Evolutionary conservation across 2,113 vertebrate species (phyloP), one percentile per base, ranked within the genome.

Genomic region (Suricata suricatta): DNA sequence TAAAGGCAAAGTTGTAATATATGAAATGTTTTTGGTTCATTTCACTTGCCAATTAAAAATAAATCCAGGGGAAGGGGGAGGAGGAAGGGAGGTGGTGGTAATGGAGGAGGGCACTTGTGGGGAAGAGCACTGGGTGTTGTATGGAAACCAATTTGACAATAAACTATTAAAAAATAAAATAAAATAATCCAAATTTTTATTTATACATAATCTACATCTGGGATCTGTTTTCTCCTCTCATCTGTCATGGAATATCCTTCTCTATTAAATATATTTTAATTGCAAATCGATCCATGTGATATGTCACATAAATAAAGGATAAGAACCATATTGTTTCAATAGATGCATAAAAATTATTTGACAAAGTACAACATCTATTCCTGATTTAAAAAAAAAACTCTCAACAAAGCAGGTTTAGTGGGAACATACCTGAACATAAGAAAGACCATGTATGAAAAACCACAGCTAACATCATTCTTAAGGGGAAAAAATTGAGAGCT

Each of bases 1-100:
- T 93, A 68, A 88, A 92, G 50, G 16, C 74, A 77, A 31, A 93
- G 21, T 83, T 84, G 44, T 12, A 76, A 63, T 85, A 68, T 5
- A 16, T 68, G 23, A 66, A 72, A 35, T 92, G 64, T 94, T 87
- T 85, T 90, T 74, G 60, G 57, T 89, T 86, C 52, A 77, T 94
- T 60, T 14, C 50, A 85, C 63, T 88, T 83, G 63, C 35, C 60
- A 92, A 12, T 90, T 15, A 68, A 66, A 97, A 69, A 52, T 41
- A 81, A 2, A 10, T 54, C 5, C 41, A 41, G 41, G 41, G 41
- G 41, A 5, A 41, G 41, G 41, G 5, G 41, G 41, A 41, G 41
- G 41, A 41, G 41, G 41, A 41, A 41, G 41, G 41, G 41, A 41
- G 41, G 41, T 5, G 41, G 41, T 41, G 41, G 41, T 41, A 41